Percentiles rank a stretch among this genome's conserved stretches.
These are phyloP conservation scores for Xylocopa sonorina DNA, from an alignment of 1,140 invertebrate genomes.

Conservation along the genomic window DNA sequence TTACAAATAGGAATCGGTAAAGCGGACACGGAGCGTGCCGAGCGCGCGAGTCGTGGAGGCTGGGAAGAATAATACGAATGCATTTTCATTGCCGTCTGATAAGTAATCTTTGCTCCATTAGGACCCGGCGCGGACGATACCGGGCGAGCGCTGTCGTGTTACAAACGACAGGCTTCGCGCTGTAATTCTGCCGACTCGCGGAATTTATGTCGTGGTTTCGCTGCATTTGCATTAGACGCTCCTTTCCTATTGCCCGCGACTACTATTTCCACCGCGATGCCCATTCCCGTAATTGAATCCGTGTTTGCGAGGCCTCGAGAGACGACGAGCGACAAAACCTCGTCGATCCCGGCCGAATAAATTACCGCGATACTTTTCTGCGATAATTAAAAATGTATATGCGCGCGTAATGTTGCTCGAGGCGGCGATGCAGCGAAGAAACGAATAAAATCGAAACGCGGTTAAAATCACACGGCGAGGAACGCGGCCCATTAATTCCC, in stretches of 20 bases:
- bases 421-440: no score
- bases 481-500: constrained; percentile 14
- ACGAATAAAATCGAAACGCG: not conserved
- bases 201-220: constrained; percentile 34
- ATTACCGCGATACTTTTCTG: no score
- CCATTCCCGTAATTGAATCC: constrained; percentile 9
- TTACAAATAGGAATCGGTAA: not conserved
- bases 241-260: not conserved
- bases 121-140: constrained; percentile 25
- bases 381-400: no score
- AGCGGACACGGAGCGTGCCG: no score
- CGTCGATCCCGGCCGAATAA: no score
- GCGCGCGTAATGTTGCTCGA: no score
- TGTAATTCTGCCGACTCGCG: constrained; percentile 35
- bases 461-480: not conserved
- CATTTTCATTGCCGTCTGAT: constrained; percentile 39
- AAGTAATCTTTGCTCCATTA: constrained; percentile 53
- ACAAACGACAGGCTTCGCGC: constrained; percentile 18
- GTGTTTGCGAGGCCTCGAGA: not conserved
- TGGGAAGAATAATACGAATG: constrained; percentile 48
- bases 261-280: not conserved
- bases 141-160: constrained; percentile 22
- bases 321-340: not conserved
- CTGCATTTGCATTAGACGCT: constrained; percentile 31
- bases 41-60: not conserved